phyloP scores from a whole-genome alignment of 2,797 vertebrate species.

The Meda fulgida region DNA sequence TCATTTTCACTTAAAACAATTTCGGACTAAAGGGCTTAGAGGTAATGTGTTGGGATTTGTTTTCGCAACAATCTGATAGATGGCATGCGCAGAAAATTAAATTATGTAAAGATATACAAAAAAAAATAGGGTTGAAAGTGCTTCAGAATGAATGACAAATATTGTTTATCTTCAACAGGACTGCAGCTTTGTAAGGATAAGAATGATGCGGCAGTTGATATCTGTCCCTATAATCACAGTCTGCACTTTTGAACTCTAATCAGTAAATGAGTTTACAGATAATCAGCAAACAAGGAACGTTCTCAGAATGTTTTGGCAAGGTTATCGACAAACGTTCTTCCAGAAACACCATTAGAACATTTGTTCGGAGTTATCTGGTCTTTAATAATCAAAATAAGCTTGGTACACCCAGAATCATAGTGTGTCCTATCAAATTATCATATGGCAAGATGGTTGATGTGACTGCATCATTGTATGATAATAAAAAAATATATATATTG shows the following conservation, averaged over 20 bases:
- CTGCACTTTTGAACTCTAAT: slow-evolving; percentile 7
- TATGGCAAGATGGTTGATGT: not conserved
- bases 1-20: slow-evolving; percentile 34
- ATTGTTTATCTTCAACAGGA: not conserved
- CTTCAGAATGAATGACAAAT: not conserved
- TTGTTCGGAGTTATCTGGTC: not conserved
- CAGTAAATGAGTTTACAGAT: slow-evolving; percentile 5
- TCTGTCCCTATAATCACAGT: not conserved
- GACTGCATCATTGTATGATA: too few relatives aligned
- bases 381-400: not conserved
- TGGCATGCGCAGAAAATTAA: not conserved
- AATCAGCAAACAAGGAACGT: not conserved
- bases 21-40: not conserved
- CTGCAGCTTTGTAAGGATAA: not conserved
- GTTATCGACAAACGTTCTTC: not conserved
- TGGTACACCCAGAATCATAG: not conserved
- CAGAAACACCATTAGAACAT: not conserved
- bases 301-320: not conserved
- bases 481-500: not conserved
- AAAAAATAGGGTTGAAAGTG: not conserved
- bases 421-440: not conserved
- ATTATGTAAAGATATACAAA: not conserved
- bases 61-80: not conserved
- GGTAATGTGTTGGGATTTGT: slow-evolving; percentile 2
- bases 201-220: not conserved